phyloP scores from a whole-genome alignment of 2,888 invertebrate genomes.

The Penaeus monodon region DNA sequence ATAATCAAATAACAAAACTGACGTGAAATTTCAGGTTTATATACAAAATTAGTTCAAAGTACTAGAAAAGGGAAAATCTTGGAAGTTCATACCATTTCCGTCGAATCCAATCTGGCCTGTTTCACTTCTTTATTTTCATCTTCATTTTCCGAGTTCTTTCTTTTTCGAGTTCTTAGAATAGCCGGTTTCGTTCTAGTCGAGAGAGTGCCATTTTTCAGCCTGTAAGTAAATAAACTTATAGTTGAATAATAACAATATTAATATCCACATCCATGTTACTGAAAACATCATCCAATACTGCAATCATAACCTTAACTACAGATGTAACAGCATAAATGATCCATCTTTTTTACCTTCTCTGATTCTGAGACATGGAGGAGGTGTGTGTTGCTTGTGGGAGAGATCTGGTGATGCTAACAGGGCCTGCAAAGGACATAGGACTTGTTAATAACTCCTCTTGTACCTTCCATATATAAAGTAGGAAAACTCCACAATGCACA shows the following conservation, averaged over 20 bases:
- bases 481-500: no score
- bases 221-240: conserved; percentile 6
- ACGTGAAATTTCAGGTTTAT: no score
- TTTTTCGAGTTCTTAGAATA: conserved; percentile 53
- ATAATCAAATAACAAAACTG: no score
- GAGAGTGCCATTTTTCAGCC: conserved; percentile 48
- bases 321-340: no score
- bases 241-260: no score
- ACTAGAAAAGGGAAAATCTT: no score
- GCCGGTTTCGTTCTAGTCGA: conserved; percentile 54
- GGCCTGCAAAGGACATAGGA: conserved; percentile 27
- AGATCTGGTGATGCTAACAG: conserved; percentile 36
- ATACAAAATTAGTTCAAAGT: no score
- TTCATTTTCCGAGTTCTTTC: conserved; percentile 52
- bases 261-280: no score
- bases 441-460: not conserved
- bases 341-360: conserved; percentile 37
- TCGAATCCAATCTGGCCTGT: conserved; percentile 43
- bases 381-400: conserved; percentile 14
- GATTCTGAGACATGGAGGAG: conserved; percentile 53
- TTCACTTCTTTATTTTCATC: conserved; percentile 42
- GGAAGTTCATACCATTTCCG: conserved; percentile 40
- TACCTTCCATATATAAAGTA: no score
- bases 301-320: no score
- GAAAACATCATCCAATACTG: no score